Percentiles rank a stretch among this genome's conserved stretches.
Evolutionary conservation across 2,797 vertebrate genomes (phyloP).

Genomic region (Acipenser ruthenus): DNA sequence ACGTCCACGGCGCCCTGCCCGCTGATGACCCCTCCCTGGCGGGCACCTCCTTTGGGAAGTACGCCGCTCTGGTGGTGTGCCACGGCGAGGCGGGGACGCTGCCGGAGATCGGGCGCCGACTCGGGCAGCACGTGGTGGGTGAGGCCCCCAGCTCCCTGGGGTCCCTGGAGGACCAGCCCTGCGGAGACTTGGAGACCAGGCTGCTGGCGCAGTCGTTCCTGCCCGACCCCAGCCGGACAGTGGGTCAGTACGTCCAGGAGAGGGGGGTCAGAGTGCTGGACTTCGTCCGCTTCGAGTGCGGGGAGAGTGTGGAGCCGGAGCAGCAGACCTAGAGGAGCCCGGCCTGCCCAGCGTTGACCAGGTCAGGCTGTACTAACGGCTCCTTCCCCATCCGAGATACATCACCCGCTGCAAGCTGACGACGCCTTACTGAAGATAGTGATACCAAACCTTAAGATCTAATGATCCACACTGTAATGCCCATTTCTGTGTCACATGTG

Average conservation of each 20-base stretch:
- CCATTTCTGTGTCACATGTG: too few relatives aligned
- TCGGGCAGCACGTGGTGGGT: constrained; percentile 84
- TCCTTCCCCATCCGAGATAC: too few relatives aligned
- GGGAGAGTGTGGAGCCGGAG: constrained; percentile 48
- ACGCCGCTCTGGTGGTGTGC: constrained; percentile 74
- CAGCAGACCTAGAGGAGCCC: background rate
- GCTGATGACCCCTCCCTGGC: constrained; percentile 25
- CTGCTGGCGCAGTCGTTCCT: constrained; percentile 78
- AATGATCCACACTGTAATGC: too few relatives aligned
- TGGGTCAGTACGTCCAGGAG: constrained; percentile 71
- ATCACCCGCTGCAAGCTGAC: too few relatives aligned
- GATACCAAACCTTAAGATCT: too few relatives aligned
- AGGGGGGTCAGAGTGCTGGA: constrained; percentile 66
- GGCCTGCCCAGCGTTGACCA: too few relatives aligned
- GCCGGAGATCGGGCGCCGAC: constrained; percentile 61
- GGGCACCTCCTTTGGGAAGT: constrained; percentile 70
- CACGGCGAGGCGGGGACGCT: constrained; percentile 50
- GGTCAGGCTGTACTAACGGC: too few relatives aligned
- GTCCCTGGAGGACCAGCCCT: constrained; percentile 69
- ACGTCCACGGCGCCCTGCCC: constrained; percentile 60
- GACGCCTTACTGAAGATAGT: too few relatives aligned
- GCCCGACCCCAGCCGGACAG: constrained; percentile 65
- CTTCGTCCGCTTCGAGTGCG: constrained; percentile 81
- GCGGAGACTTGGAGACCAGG: constrained; percentile 68
- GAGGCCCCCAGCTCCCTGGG: constrained; percentile 74